Percentiles rank a stretch among this genome's conserved stretches.
Conservation (phyloP, 2,888 invertebrate genomes). For the Theristus sp. region DNA sequence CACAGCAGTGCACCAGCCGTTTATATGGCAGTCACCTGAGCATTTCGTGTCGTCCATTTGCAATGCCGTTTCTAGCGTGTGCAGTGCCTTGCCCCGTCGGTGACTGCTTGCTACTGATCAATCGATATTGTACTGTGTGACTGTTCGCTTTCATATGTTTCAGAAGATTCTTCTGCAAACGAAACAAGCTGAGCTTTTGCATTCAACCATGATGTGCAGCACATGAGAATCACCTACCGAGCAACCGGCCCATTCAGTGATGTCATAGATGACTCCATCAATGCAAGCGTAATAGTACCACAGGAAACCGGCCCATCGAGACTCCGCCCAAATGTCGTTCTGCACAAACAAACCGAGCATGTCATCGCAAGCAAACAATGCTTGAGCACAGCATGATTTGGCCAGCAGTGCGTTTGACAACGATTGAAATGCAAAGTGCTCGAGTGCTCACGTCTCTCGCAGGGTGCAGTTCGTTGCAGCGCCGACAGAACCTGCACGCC, state of each 20-base stretch:
- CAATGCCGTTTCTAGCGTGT: no score
- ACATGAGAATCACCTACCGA: conserved; percentile 45
- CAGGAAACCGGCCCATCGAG: conserved; percentile 58
- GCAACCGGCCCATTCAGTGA: conserved; percentile 90
- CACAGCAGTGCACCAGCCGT: no score
- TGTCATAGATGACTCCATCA: conserved; percentile 85
- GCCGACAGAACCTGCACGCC: conserved; percentile 27
- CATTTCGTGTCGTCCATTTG: no score
- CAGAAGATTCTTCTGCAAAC: conserved; percentile 41
- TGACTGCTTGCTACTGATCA: no score
- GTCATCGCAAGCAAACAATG: not conserved
- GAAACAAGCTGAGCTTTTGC: conserved; percentile 2
- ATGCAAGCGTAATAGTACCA: conserved; percentile 91
- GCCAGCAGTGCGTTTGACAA: no score
- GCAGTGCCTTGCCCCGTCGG: no score
- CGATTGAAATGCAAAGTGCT: no score
- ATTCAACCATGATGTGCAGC: no score
- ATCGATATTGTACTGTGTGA: conserved; percentile 61
- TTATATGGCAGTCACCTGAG: no score
- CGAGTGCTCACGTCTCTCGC: conserved; percentile 61
- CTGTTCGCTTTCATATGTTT: conserved; percentile 70
- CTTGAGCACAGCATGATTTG: no score
- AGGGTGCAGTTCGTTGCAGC: conserved; percentile 66
- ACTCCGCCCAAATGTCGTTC: conserved; percentile 93
- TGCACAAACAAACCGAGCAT: conserved; percentile 26